Conservation (phyloP, 2,113 vertebrate genomes). For the Caracal caracal region DNA sequence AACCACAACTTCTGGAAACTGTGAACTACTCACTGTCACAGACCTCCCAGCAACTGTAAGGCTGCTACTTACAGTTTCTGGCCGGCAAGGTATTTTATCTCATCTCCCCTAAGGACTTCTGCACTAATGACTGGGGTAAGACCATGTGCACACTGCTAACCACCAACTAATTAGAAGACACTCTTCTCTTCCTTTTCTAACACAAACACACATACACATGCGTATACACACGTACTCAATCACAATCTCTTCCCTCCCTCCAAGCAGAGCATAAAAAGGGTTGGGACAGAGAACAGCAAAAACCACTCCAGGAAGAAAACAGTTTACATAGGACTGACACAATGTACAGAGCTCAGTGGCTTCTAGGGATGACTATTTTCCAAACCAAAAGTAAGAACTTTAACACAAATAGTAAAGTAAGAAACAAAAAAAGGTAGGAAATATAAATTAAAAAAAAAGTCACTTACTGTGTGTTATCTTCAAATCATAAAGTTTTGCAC, state of each 20-base stretch:
- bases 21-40: background rate
- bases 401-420: background rate
- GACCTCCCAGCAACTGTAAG: background rate
- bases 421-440: slow-evolving; percentile 17
- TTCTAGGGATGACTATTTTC: background rate
- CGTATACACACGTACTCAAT: too few species aligned
- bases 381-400: slow-evolving; percentile 18
- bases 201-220: background rate
- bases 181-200: background rate
- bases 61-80: background rate
- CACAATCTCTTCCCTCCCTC: background rate
- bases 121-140: background rate
- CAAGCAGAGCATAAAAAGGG: background rate
- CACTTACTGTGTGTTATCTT: slow-evolving; percentile 85
- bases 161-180: background rate
- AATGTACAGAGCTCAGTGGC: background rate
- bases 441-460: slow-evolving; percentile 15
- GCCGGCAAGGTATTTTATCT: background rate
- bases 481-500: slow-evolving; percentile 75
- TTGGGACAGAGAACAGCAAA: background rate
- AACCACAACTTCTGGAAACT: background rate
- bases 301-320: slow-evolving; percentile 4
- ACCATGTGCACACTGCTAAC: background rate
- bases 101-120: background rate
- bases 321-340: background rate